phyloP scores from a whole-genome alignment of 2,888 invertebrate species.

The Papilio protenor region DNA sequence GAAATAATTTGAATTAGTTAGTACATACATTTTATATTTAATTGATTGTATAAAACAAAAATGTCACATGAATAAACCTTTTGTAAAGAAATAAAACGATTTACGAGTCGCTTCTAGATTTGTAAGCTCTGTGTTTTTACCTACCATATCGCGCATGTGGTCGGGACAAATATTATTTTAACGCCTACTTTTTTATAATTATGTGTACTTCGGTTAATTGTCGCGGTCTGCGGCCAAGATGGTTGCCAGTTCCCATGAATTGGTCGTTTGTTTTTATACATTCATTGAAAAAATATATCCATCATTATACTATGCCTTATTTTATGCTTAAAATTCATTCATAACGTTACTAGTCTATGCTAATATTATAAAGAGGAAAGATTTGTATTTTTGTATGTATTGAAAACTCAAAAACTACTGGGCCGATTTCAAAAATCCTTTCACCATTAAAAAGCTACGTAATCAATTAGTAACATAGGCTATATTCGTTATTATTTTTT shows the following conservation, averaged over 20 bases:
- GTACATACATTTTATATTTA: no score
- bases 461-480: no score
- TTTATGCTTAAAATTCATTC: neutral
- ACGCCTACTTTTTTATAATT: conserved; percentile 70
- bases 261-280: conserved; percentile 51
- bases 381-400: no score
- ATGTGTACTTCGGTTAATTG: conserved; percentile 62
- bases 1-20: no score
- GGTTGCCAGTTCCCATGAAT: conserved; percentile 57
- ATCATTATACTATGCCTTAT: neutral
- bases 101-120: conserved; percentile 58
- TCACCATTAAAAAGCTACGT: no score
- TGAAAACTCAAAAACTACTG: no score
- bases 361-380: no score
- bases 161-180: conserved; percentile 71
- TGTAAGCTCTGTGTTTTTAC: conserved; percentile 46
- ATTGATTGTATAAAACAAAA: no score
- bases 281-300: conserved; percentile 38
- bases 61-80: neutral
- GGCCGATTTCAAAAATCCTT: no score
- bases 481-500: no score
- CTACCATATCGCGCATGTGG: conserved; percentile 61
- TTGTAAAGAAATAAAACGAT: conserved; percentile 10
- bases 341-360: neutral
- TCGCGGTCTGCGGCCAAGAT: conserved; percentile 57